These are phyloP conservation scores for Gnathonemus longibarbis DNA, from an alignment of 2,113 vertebrate species.

Conservation along the genomic window DNA sequence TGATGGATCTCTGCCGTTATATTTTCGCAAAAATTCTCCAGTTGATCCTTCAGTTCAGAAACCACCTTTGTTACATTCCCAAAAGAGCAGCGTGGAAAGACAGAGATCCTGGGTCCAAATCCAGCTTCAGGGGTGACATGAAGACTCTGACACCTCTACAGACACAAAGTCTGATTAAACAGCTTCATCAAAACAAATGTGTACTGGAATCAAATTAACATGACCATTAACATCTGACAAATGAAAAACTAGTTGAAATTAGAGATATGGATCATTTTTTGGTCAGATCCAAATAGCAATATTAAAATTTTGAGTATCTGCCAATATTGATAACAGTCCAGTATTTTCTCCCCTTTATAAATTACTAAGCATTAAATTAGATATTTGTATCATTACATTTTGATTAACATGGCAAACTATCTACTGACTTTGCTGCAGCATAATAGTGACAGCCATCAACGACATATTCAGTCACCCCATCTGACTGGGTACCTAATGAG, in stretches of 20 bases:
- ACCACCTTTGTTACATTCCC: no score
- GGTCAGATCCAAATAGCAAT: neutral
- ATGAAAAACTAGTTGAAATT: neutral
- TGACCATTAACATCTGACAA: neutral
- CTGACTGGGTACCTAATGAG: no score
- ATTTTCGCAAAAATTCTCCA: no score
- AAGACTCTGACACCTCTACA: neutral
- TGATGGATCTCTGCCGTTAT: no score
- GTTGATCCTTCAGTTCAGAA: no score
- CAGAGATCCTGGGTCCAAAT: no score
- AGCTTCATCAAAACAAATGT: neutral
- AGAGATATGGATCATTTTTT: no score
- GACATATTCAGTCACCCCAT: no score
- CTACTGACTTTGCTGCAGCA: no score
- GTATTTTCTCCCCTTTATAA: neutral
- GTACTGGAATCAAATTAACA: neutral
- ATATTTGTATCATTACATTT: neutral
- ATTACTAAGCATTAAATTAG: neutral
- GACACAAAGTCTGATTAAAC: neutral
- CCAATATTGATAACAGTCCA: neutral
- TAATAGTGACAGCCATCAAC: no score
- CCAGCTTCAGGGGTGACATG: no score
- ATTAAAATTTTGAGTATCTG: neutral
- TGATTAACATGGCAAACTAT: neutral
- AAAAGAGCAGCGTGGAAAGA: no score